A percentile compares a stretch with the other conserved stretches of the same genome.
phyloP scores from a whole-genome alignment of 2,797 vertebrate genomes.

The Buceros bicornis region DNA sequence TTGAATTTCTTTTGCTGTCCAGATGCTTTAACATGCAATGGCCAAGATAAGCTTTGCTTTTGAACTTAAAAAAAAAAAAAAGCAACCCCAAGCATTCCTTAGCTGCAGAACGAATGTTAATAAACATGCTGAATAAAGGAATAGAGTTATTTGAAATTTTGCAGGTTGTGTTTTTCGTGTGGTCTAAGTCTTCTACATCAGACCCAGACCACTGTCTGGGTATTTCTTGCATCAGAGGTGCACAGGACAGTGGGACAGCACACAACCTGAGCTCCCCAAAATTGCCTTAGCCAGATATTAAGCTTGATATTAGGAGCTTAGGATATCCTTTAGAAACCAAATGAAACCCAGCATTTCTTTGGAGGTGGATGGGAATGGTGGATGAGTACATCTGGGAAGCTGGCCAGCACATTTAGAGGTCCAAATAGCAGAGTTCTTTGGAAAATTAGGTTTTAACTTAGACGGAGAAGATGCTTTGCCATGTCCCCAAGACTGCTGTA shows the following conservation, averaged over 20 bases:
- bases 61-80: not conserved
- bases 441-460: slow-evolving; percentile 24
- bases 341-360: not conserved
- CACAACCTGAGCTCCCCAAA: not conserved
- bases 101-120: not conserved
- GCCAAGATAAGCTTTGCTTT: slow-evolving; percentile 37
- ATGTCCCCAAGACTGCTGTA: not conserved
- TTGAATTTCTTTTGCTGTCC: slow-evolving; percentile 34
- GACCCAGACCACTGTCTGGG: not conserved
- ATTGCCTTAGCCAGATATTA: not conserved
- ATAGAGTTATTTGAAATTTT: not conserved
- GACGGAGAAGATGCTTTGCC: not conserved
- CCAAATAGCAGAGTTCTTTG: not conserved
- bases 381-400: slow-evolving; percentile 3
- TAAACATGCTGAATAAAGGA: not conserved
- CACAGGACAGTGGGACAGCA: not conserved
- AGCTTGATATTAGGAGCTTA: not conserved
- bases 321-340: not conserved
- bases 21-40: not conserved
- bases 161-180: not conserved
- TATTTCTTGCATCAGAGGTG: not conserved
- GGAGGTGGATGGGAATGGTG: not conserved
- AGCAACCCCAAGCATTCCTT: not conserved
- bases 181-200: not conserved
- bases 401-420: not conserved